A percentile compares a stretch with the other conserved stretches of the same genome.
These are phyloP conservation scores for Spondyliosoma cantharus DNA, from an alignment of 2,797 vertebrate genomes.

Conservation along the genomic window DNA sequence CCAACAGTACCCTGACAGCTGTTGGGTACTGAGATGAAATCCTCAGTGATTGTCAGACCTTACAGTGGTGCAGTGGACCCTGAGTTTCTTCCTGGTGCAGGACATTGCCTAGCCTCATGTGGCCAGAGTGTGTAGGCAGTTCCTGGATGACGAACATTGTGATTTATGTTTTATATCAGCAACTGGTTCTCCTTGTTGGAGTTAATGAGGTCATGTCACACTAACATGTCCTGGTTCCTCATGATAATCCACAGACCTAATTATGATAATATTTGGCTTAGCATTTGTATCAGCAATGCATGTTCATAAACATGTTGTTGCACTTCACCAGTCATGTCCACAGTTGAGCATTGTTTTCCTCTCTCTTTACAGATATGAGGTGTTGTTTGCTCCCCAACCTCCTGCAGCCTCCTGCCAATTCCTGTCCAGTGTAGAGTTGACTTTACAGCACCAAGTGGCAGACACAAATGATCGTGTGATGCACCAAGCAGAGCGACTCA, in stretches of 20 bases:
- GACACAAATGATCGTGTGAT: constrained; percentile 92
- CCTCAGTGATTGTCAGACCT: no score
- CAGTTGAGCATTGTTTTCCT: background rate
- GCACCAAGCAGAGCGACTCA: constrained; percentile 92
- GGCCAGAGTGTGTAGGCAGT: no score
- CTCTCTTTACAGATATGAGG: constrained; percentile 87
- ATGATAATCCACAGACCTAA: background rate
- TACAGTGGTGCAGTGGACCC: no score
- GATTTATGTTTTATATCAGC: no score
- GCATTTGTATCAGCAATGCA: background rate
- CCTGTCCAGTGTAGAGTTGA: constrained; percentile 91
- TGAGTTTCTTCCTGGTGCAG: no score
- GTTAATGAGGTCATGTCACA: background rate
- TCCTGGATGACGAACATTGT: no score
- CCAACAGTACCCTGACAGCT: no score
- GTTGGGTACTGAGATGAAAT: no score
- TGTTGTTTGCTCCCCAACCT: constrained; percentile 92
- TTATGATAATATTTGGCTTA: background rate
- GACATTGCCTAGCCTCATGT: no score
- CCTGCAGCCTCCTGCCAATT: constrained; percentile 89
- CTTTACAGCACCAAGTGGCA: constrained; percentile 91
- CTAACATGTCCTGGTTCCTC: background rate
- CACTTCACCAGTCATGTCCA: background rate
- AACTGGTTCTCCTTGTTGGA: background rate
- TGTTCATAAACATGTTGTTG: background rate